Evolutionary conservation across 2,797 vertebrate species (phyloP).

Genomic region (Gallirallus australis): DNA sequence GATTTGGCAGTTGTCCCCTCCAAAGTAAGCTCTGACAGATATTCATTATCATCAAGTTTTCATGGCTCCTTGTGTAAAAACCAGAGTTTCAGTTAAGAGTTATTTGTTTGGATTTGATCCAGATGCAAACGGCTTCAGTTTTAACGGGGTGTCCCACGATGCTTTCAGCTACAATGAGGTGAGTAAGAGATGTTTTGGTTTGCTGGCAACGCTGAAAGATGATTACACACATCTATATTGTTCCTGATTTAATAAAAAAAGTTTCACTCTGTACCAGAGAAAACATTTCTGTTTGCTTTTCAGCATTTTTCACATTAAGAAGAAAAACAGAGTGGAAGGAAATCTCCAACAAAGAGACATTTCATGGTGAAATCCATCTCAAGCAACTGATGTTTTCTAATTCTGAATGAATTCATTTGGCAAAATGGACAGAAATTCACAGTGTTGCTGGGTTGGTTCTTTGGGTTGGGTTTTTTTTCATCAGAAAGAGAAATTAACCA

Average conservation of each 20-base stretch:
- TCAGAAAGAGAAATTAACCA: background rate
- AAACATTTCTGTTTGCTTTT: background rate
- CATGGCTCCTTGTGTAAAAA: constrained; percentile 32
- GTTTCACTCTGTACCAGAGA: background rate
- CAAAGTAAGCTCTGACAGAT: constrained; percentile 4
- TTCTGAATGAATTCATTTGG: constrained; percentile 21
- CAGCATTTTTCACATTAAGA: background rate
- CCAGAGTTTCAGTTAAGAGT: constrained; percentile 19
- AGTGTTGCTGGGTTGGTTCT: background rate
- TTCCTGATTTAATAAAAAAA: constrained; percentile 15
- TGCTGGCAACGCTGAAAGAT: constrained; percentile 18
- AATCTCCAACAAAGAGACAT: constrained; percentile 35
- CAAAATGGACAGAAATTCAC: constrained; percentile 31
- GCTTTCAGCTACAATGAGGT: constrained; percentile 1
- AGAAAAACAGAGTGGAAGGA: constrained; percentile 31
- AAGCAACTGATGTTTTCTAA: constrained; percentile 23
- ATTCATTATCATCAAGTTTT: constrained; percentile 20
- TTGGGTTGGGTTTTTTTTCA: background rate
- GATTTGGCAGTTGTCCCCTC: constrained; percentile 23
- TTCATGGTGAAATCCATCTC: constrained; percentile 17
- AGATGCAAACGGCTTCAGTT: background rate
- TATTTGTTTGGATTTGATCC: constrained; percentile 45
- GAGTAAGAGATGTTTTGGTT: constrained; percentile 45
- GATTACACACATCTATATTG: constrained; percentile 30
- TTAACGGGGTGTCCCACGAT: constrained; percentile 5